Evolutionary conservation across 1,140 invertebrate genomes (phyloP).

Genomic region (Drosophila quadrilineata): DNA sequence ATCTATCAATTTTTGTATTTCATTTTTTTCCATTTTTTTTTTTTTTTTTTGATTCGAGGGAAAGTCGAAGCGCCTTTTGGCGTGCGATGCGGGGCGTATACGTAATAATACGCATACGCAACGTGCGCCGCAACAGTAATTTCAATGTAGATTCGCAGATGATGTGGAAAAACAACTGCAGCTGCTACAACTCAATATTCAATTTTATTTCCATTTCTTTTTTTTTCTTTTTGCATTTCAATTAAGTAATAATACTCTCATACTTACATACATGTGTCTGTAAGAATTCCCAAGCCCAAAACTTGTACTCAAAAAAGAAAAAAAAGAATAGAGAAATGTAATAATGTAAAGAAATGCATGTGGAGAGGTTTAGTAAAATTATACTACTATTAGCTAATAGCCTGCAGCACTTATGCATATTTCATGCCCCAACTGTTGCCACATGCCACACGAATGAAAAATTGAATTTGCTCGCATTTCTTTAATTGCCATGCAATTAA

Average conservation of each 20-base stretch:
- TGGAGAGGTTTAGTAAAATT: conserved; percentile 51
- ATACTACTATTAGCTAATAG: conserved; percentile 35
- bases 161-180: not conserved
- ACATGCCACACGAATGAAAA: not conserved
- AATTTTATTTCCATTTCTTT: conserved; percentile 6
- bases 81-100: conserved; percentile 21
- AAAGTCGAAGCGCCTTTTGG: conserved; percentile 20
- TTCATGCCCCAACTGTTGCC: conserved; percentile 15
- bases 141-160: conserved; percentile 6
- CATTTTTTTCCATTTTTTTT: too few relatives aligned
- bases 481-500: too few relatives aligned
- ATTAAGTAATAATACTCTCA: conserved; percentile 77
- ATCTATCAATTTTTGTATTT: conserved; percentile 77
- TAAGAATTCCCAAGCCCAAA: conserved; percentile 62
- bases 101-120: conserved; percentile 66
- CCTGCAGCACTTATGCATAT: conserved; percentile 19
- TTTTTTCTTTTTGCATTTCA: conserved; percentile 50
- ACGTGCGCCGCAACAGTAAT: conserved; percentile 33
- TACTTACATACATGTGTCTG: too few relatives aligned
- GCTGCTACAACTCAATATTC: conserved; percentile 9
- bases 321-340: conserved; percentile 19
- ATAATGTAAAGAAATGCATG: conserved; percentile 49
- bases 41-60: too few relatives aligned
- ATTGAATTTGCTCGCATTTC: not conserved
- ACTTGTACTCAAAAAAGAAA: not conserved